Conservation (phyloP, 2,888 invertebrate genomes). For the Polia nebulosa region DNA sequence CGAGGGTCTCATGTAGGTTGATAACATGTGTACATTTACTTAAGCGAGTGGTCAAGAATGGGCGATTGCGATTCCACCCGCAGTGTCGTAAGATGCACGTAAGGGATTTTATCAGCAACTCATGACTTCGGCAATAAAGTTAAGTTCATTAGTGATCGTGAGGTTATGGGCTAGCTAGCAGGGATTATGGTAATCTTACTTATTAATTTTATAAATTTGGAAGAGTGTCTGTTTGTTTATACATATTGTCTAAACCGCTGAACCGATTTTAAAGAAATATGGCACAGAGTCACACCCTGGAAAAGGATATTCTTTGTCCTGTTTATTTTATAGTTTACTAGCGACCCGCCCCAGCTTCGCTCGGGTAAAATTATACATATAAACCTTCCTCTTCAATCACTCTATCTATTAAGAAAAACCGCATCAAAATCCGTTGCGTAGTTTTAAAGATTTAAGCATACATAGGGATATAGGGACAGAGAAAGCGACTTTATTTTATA, state of each 20-base stretch:
- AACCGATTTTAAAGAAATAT: neutral
- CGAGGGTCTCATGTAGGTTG: neutral
- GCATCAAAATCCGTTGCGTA: too few relatives aligned
- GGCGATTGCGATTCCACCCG: neutral
- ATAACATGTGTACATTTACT: conserved; percentile 11
- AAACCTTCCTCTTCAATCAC: too few relatives aligned
- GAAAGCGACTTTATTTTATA: too few relatives aligned
- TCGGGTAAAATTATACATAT: too few relatives aligned
- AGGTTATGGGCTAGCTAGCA: neutral
- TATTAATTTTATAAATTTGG: neutral
- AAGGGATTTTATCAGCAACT: neutral
- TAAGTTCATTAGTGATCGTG: conserved; percentile 1
- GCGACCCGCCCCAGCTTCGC: too few relatives aligned
- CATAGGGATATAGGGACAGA: too few relatives aligned
- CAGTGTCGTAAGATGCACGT: neutral
- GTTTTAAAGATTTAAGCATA: too few relatives aligned
- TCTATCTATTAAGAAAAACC: too few relatives aligned
- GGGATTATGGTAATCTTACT: neutral
- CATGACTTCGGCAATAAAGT: conserved; percentile 4
- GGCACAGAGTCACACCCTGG: too few relatives aligned
- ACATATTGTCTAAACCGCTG: neutral
- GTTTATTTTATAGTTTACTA: too few relatives aligned
- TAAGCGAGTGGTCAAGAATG: neutral
- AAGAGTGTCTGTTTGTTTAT: neutral
- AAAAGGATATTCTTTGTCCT: too few relatives aligned